These are phyloP conservation scores for Conus betulinus DNA, from an alignment of 1,140 invertebrate species.

Conservation along the genomic window DNA sequence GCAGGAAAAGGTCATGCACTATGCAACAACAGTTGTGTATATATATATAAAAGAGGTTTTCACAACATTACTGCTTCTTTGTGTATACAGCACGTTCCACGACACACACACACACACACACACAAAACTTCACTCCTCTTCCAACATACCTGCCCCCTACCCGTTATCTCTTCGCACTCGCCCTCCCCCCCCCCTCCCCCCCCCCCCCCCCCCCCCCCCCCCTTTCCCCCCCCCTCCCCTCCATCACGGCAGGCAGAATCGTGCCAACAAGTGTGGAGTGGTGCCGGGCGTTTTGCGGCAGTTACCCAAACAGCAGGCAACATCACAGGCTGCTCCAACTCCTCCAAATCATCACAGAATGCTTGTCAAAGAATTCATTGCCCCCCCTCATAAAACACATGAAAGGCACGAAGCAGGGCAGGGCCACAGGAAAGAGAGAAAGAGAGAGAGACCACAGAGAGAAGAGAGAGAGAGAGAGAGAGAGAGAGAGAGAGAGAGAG, in stretches of 20 bases:
- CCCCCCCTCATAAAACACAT: neutral
- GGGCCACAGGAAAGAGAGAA: neutral
- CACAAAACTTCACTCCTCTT: too few species aligned
- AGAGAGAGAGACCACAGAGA: neutral
- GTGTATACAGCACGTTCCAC: too few species aligned
- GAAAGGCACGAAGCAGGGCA: neutral
- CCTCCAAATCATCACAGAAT: constrained; percentile 11
- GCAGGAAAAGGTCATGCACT: too few species aligned
- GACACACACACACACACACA: too few species aligned
- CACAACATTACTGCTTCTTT: too few species aligned
- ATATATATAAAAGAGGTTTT: too few species aligned
- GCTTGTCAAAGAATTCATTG: constrained; percentile 20
- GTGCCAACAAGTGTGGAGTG: too few species aligned
- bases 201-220: too few species aligned
- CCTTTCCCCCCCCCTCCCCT: neutral
- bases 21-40: too few species aligned
- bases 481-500: neutral
- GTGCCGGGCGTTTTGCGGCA: neutral
- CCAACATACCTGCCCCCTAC: too few species aligned
- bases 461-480: neutral
- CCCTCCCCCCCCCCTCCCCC: too few species aligned
- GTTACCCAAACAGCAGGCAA: neutral
- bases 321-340: neutral
- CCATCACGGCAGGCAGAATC: neutral
- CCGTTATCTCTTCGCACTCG: too few species aligned